Evolutionary conservation across 2,113 vertebrate genomes (phyloP).

Genomic region (Corythaeola cristata): DNA sequence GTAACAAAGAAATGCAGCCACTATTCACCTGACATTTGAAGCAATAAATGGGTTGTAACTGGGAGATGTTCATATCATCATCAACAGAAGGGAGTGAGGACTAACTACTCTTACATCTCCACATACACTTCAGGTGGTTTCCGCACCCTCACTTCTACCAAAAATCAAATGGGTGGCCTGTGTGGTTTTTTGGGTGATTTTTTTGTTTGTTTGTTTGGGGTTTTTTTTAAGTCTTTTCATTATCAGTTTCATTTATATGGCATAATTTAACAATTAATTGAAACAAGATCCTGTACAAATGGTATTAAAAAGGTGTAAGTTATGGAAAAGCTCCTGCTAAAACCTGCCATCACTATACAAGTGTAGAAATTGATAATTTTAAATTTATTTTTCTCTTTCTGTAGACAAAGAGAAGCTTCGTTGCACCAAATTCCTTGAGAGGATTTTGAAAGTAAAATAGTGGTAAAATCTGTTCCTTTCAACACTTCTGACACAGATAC

Average conservation of each 20-base stretch:
- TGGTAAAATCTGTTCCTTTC: background rate
- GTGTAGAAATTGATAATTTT: background rate
- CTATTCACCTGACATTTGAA: background rate
- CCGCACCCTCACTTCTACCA: background rate
- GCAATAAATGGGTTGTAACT: background rate
- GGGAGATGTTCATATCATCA: background rate
- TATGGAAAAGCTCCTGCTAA: background rate
- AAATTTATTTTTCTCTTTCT: background rate
- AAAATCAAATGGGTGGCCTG: background rate
- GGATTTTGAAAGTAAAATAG: background rate
- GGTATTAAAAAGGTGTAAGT: background rate
- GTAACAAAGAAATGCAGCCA: background rate
- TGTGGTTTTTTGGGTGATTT: background rate
- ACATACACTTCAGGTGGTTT: background rate
- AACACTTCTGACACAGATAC: background rate
- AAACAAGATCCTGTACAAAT: background rate
- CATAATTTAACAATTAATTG: background rate
- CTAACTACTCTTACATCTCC: background rate
- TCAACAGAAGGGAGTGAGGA: background rate
- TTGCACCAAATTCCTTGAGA: background rate
- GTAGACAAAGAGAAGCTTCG: background rate
- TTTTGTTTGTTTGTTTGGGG: too few species aligned
- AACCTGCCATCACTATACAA: background rate
- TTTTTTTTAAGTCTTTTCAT: background rate
- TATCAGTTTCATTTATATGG: background rate